Evolutionary conservation across 2,888 invertebrate species (phyloP).

Genomic region (Cataglyphis altisquamis): DNA sequence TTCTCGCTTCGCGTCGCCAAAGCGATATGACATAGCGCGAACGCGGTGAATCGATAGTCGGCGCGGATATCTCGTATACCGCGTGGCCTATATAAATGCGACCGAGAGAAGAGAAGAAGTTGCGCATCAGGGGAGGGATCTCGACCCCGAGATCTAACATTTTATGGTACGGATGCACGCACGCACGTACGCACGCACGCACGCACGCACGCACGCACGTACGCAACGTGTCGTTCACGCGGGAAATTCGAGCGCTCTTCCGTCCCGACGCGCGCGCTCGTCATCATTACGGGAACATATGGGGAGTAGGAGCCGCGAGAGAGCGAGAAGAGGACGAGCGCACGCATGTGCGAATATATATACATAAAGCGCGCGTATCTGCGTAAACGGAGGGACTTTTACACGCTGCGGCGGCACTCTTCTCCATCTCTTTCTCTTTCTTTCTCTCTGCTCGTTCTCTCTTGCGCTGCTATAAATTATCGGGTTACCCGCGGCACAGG

Average conservation of each 20-base stretch:
- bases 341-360: conserved; percentile 52
- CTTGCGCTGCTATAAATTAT: conserved; percentile 74
- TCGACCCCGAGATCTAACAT: conserved; percentile 42
- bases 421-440: conserved; percentile 36
- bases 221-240: conserved; percentile 72
- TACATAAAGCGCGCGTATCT: conserved; percentile 44
- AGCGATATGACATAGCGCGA: conserved; percentile 41
- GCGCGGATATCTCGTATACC: conserved; percentile 52
- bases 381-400: conserved; percentile 69
- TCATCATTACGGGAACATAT: conserved; percentile 70
- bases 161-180: neutral
- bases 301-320: conserved; percentile 60
- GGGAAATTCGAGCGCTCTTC: conserved; percentile 77
- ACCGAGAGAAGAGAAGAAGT: conserved; percentile 42
- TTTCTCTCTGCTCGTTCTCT: conserved; percentile 40
- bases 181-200: neutral
- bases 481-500: conserved; percentile 73
- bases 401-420: conserved; percentile 59
- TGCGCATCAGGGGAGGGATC: conserved; percentile 34
- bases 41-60: conserved; percentile 38
- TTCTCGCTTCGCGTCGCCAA: conserved; percentile 36
- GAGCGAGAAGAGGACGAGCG: conserved; percentile 31
- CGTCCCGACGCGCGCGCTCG: conserved; percentile 73
- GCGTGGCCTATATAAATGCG: conserved; percentile 56
- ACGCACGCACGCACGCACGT: conserved; percentile 6